phyloP scores from a whole-genome alignment of 2,113 vertebrate genomes.

The Tachuris rubrigastra region DNA sequence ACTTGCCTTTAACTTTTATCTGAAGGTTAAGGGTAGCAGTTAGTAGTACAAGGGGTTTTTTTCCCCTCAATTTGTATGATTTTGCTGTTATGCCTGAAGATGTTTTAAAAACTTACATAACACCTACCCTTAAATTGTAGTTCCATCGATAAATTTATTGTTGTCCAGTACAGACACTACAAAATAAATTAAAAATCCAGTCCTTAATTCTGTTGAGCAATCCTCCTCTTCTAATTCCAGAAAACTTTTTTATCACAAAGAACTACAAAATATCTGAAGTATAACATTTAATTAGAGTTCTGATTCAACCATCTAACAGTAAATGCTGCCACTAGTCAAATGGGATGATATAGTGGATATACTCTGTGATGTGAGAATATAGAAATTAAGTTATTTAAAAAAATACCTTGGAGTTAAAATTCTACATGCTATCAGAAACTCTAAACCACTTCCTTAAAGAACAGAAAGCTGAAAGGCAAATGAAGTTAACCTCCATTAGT shows the following conservation, averaged over 20 bases:
- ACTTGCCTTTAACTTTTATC: not conserved
- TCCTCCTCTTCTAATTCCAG: not conserved
- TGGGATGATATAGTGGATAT: not conserved
- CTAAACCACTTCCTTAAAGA: not conserved
- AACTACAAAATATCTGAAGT: not conserved
- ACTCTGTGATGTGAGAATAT: not conserved
- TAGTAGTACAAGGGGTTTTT: not conserved
- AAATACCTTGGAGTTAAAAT: not conserved
- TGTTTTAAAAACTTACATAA: not conserved
- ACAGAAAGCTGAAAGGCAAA: not conserved
- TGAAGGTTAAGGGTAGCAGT: not conserved
- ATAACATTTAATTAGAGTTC: not conserved
- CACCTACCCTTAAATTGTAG: not conserved
- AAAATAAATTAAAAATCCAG: not conserved
- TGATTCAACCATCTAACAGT: not conserved
- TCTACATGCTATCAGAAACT: not conserved
- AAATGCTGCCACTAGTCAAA: not conserved
- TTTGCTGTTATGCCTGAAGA: not conserved
- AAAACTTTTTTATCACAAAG: not conserved
- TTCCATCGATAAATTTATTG: not conserved
- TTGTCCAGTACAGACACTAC: not conserved
- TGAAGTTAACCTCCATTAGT: not conserved
- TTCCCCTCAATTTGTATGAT: not conserved
- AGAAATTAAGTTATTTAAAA: not conserved
- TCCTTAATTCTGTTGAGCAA: not conserved